Evolutionary conservation across 2,888 invertebrate genomes (phyloP).

Genomic region (Biston betularia): DNA sequence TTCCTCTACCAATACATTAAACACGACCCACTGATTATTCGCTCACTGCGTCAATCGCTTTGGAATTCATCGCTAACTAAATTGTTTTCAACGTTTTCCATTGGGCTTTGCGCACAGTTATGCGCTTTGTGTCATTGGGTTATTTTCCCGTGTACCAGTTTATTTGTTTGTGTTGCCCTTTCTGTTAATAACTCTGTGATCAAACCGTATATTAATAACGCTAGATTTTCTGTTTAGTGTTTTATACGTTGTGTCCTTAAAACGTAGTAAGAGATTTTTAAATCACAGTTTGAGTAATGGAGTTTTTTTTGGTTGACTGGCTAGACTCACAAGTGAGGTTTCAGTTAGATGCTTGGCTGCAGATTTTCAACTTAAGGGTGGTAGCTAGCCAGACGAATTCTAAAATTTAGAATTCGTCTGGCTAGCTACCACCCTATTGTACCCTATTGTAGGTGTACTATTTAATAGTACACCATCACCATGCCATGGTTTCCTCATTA

Average conservation of each 20-base stretch:
- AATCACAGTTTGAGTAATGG: not conserved
- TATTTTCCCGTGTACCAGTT: conserved; percentile 30
- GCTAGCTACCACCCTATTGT: too few relatives aligned
- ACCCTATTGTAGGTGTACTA: too few relatives aligned
- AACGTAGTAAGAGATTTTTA: not conserved
- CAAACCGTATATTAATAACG: conserved; percentile 13
- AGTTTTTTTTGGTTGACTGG: too few relatives aligned
- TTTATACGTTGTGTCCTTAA: not conserved
- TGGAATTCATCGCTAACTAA: conserved; percentile 79
- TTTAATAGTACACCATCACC: too few relatives aligned
- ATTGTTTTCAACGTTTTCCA: conserved; percentile 70
- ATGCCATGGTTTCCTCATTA: too few relatives aligned
- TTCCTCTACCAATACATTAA: not conserved
- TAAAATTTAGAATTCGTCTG: too few relatives aligned
- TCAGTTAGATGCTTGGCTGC: too few relatives aligned
- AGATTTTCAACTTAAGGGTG: too few relatives aligned
- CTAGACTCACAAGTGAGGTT: too few relatives aligned
- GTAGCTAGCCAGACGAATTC: too few relatives aligned
- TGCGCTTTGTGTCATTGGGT: conserved; percentile 45
- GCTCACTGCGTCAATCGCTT: conserved; percentile 52
- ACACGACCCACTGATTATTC: conserved; percentile 18
- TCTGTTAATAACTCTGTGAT: conserved; percentile 35
- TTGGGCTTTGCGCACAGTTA: conserved; percentile 44
- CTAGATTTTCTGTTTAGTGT: conserved; percentile 15
- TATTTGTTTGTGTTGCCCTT: conserved; percentile 37